Evolutionary conservation across 2,797 vertebrate genomes (phyloP).

Genomic region (Mormyrus proboscirostris): DNA sequence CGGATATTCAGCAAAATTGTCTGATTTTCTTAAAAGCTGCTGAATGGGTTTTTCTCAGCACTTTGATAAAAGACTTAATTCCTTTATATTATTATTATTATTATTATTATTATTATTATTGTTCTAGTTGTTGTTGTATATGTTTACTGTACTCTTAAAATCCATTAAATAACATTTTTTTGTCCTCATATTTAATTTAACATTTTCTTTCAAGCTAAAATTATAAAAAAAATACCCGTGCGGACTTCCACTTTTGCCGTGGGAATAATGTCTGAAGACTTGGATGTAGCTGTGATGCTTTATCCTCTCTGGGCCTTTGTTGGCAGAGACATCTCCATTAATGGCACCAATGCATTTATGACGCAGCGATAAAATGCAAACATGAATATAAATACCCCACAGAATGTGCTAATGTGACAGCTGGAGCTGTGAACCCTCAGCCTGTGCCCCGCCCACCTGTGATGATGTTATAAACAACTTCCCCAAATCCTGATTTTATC

Average conservation of each 20-base stretch:
- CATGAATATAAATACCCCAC: conserved; percentile 20
- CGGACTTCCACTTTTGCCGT: not conserved
- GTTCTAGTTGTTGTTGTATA: not conserved
- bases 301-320: not conserved
- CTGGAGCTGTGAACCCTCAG: conserved; percentile 10
- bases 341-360: conserved; percentile 20
- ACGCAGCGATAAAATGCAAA: conserved; percentile 29
- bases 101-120: not conserved
- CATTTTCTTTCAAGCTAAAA: not conserved
- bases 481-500: not conserved
- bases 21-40: not conserved
- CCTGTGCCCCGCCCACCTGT: not conserved
- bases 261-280: not conserved
- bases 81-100: not conserved
- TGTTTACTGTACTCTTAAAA: not conserved
- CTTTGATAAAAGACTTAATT: not conserved
- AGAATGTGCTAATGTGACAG: conserved; percentile 19
- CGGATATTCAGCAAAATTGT: not conserved
- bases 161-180: not conserved
- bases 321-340: conserved; percentile 14
- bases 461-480: not conserved
- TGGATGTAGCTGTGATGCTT: not conserved
- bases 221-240: not conserved
- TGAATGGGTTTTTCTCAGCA: not conserved
- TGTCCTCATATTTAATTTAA: not conserved